A percentile compares a stretch with the other conserved stretches of the same genome.
These are phyloP conservation scores for Eudasyphora cyanicolor DNA, from an alignment of 2,888 invertebrate species.

Conservation along the genomic window DNA sequence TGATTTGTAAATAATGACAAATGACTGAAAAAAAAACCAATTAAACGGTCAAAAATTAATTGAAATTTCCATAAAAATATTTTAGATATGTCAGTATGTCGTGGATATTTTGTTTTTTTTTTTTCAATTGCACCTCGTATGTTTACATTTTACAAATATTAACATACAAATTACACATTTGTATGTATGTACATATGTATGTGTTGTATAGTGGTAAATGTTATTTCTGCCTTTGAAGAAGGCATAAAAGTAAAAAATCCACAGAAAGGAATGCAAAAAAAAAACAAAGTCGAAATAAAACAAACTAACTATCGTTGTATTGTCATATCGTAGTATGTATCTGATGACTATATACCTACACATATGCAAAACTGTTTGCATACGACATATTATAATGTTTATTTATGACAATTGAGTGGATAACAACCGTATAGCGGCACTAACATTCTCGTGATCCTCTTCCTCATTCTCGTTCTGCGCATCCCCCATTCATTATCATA, in stretches of 20 bases:
- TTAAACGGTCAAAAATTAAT: no score
- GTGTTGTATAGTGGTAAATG: not conserved
- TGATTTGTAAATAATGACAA: no score
- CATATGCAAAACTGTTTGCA: not conserved
- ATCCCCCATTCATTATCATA: no score
- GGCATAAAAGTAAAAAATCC: not conserved
- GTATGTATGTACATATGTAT: not conserved
- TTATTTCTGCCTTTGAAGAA: not conserved
- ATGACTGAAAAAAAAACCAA: no score
- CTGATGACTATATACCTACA: not conserved
- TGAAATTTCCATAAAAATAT: no score
- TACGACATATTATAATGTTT: slow-evolving; percentile 21
- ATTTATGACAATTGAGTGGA: slow-evolving; percentile 24
- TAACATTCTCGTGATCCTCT: not conserved
- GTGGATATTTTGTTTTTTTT: no score
- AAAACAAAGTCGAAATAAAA: not conserved
- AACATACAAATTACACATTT: slow-evolving; percentile 22
- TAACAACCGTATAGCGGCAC: not conserved
- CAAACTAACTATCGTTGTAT: not conserved
- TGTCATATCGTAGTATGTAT: not conserved
- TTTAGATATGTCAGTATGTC: no score
- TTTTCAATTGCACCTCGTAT: not conserved
- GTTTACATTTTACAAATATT: not conserved
- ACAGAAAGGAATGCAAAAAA: not conserved
- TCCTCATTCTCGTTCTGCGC: not conserved